Evolutionary conservation across 2,797 vertebrate species (phyloP), one percentile per base, ranked within the genome.

Genomic region (Selene dorsalis): DNA sequence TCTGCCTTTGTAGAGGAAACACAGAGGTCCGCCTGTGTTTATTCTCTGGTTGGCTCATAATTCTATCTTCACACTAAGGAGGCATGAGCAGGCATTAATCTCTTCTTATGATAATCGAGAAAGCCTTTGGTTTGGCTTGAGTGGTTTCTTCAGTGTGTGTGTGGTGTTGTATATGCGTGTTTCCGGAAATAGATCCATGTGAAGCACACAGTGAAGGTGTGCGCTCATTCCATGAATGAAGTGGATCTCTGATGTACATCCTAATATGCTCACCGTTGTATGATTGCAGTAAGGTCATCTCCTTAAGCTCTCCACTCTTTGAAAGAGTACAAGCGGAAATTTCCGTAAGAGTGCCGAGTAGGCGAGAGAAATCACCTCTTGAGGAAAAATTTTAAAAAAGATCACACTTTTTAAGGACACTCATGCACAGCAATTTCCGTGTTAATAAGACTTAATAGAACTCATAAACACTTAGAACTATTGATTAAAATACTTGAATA

Each of bases 1-100:
- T 82, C 26, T 59, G 75, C 70, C 69, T 89, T 84, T 90, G 78
- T 87, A n/a, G 83, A 70, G 64, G 69, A 82, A 88, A 83, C 79
- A 69, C 71, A 64, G 79, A 69, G 64, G 71, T 80, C 69, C 58
- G 39, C 75, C 64, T 82, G 69, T 75, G 38, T 80, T 69, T 65
- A 77, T 67, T 74, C 68, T 24, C 61, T 53, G 59, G 58, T 72
- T 67, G 74, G 58, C 64, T 86, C 81, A 83, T 83, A 78, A 86
- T 80, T 89, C 70, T 79, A 62, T 76, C 75, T 71, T 68, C 43
- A 75, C 57, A 32, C 82, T 61, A 39, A 59, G 72, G 65, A 73
- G 62, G 24, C 77, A 61, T 76, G 75, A 83, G 60, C 47, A 63
- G 43, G 57, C 73, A 87, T 85, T 82, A 75, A 75, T 59, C 68